Conservation (phyloP, 2,113 vertebrate species). For the Serilophus lunatus region DNA sequence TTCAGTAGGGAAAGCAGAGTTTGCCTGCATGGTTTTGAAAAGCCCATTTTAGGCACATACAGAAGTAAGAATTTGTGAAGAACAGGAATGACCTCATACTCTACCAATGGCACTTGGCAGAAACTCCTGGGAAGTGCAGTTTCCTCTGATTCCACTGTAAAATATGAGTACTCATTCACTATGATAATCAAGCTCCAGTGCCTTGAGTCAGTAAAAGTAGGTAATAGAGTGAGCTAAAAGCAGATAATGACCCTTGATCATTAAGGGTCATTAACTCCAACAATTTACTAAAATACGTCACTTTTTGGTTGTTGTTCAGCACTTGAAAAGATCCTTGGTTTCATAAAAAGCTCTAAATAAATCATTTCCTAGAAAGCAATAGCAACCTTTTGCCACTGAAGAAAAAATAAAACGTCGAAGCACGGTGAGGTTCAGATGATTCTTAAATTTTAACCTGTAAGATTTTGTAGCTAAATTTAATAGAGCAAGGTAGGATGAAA, state of each 20-base stretch:
- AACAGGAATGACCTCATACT: neutral
- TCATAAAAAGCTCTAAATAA: neutral
- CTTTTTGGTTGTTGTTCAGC: neutral
- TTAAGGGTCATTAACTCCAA: constrained; percentile 20
- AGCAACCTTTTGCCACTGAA: neutral
- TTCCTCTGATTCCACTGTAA: neutral
- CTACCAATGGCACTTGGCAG: neutral
- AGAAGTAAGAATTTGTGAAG: neutral
- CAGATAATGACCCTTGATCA: neutral
- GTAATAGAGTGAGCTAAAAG: neutral
- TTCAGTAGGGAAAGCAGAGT: neutral
- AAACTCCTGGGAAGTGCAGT: neutral
- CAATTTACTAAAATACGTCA: neutral
- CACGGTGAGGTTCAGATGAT: neutral
- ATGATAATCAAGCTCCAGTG: neutral
- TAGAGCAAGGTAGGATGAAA: neutral
- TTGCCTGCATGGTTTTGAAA: neutral
- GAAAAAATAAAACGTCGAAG: neutral
- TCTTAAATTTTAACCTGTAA: neutral
- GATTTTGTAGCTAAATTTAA: neutral
- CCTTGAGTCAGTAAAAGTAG: neutral
- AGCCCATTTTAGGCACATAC: neutral
- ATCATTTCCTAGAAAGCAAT: neutral
- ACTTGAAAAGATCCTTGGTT: neutral
- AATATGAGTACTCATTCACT: neutral